Base-by-base conservation (phyloP, 2,113 vertebrate genomes). In the Clarias gariepinus region DNA sequence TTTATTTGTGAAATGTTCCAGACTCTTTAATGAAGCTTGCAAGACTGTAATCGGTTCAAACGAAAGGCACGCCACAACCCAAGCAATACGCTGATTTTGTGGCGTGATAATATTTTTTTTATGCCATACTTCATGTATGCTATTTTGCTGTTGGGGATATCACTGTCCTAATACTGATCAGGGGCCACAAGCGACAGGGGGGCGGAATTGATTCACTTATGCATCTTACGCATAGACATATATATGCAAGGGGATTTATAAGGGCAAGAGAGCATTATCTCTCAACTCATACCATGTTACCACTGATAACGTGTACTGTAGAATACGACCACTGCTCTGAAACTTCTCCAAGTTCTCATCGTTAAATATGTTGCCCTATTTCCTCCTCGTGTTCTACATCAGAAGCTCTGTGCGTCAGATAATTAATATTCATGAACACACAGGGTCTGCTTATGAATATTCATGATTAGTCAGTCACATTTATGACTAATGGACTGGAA, bases 401-500 rank as follows among this genome's bases (percentile, higher is more conserved):
- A 82, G 81, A 66, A 66, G 81, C 61, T 82, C 61, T 52, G 36
- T 82, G 61, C 61, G 1, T 82, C 81, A 82, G 61, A 21, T 66
- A 63, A 82, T 82, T 66, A 82, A 82, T 66, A 82, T 82, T 82
- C 61, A 82, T 47, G 41, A 53, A 82, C 41, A 19, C 28, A 18
- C 81, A 82, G 36, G 33, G 61, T 82, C 81, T 63, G 61, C 36
- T 82, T 64, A 66, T 82, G 61, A 82, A 82, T 82, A 82, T 82
- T 82, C 81, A 82, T 82, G 61, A 82, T 9, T 28, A 64, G 19
- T 16, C 61, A 19, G 81, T 82, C 81, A 82, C 15, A 66, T 82
- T 66, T 66, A 82, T 82, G 81, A 82, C 21, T 82, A 64, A 66
- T 66, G 36, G 25, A 52, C 80, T n/a, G 36, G 47, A 47, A 82